Evolutionary conservation across 92 coral and sea anemone genomes (phyloP), one percentile per base, ranked within the genome.

Genomic region (Porites rus): DNA sequence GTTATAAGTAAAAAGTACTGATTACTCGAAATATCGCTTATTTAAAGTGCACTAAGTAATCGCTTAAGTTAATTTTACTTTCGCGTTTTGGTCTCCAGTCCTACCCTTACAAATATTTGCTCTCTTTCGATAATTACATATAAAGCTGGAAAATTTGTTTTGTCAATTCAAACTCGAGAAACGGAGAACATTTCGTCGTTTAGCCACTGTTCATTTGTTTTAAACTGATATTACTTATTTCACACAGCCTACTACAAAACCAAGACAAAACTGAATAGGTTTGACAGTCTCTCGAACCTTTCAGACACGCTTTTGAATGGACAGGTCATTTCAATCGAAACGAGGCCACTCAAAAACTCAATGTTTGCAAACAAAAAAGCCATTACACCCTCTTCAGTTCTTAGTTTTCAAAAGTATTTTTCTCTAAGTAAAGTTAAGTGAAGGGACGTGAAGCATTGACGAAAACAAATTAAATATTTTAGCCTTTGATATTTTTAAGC

Each of bases 271-370:
- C 61, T 56, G 13, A 56, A 56, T 8, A 14, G 16, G 16, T 10
- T 56, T 56, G 46, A 38, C 61, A 14, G 16, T 56, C 61, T 56
- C 61, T 56, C 61, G 4, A 56, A 56, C 61, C 11, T 56, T 56
- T 56, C 61, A 56, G 16, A 56, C 61, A 56, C 3, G 16, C 61
- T 56, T 10, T 56, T 56, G 61, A 56, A 56, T 14, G 11, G 61
- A 14, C 61, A 51, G 68, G 14, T 7, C 52, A 76, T 58, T 76
- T 13, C 66, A 59, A 14, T 38, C 31, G 1, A 51, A 28, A 11
- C 10, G 53, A 79, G 66, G 50, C 73, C 83, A 79, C 83, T 79
- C 50, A n/a, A 11, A 71, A 77, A 77, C 59, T 77, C 11, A 2
- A 69, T 25, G 51, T 22, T 10, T 9, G 24, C 25, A 28, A 70